Base-by-base conservation (phyloP, 2,797 vertebrate genomes). In the Staurois parvus region DNA sequence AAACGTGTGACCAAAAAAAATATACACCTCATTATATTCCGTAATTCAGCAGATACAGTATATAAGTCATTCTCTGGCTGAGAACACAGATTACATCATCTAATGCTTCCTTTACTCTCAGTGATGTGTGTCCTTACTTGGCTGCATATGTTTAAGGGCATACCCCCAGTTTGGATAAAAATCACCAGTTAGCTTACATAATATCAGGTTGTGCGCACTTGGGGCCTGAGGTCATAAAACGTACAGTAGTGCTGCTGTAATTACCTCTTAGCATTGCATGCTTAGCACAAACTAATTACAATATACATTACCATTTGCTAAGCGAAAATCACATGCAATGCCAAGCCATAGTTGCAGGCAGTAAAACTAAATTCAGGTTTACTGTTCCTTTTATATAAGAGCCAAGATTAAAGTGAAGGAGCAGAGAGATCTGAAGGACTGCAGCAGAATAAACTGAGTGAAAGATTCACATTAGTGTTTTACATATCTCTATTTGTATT, bases 61-160 rank as follows among this genome's bases (percentile, higher is more conserved):
- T 48, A n/a, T 8, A n/a, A n/a, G 9, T 70, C 45, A 76, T 83
- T 76, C 64, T 6, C 42, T 56, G 28, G 21, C 72, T 76, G 12
- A 76, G 26, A 66, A 64, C 26, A 13, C 10, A 4, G 34, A 30
- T 66, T 26, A 70, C 24, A 15, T 37, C 26, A 45, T 68, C 56
- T 26, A 83, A 69, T 83, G 26, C 21, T 28, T 76, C 26, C 70
- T 66, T 68, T 24, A 66, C 17, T 52, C 17, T n/a, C 70, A 45
- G 62, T 68, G 19, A 83, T 67, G 17, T 69, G 67, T 34, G 67
- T 34, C 34, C 68, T 72, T 70, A 72, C 42, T 56, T 59, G 52
- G 11, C 52, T 59, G 52, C 52, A 7, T 59, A 12, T 59, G 52
- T 24, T 52, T 52, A 59, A 59, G 52, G 52, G 19, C 52, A 59